Conservation (phyloP, 2,888 invertebrate genomes). For the Stenotaenia linearis region DNA sequence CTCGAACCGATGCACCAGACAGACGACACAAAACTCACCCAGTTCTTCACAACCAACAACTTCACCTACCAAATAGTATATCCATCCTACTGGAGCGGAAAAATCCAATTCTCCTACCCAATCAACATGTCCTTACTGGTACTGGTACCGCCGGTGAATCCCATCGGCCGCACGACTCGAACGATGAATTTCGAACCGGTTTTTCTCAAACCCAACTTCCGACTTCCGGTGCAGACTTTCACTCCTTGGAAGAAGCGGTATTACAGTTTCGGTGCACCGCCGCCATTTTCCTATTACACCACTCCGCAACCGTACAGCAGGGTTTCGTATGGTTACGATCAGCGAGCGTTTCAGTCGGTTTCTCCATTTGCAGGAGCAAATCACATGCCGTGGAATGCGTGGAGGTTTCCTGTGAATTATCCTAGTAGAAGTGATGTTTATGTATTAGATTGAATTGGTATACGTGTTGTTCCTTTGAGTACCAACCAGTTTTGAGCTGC, state of each 20-base stretch:
- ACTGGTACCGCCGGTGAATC: not conserved
- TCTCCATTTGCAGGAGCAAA: not conserved
- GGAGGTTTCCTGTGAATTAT: not conserved
- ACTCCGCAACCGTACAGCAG: not conserved
- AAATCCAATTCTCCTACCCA: not conserved
- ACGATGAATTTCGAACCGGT: not conserved
- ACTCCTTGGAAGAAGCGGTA: not conserved
- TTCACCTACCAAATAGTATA: conserved; percentile 24
- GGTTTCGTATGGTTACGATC: not conserved
- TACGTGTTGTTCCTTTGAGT: too few species aligned
- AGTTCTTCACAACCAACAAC: not conserved
- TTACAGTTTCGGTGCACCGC: not conserved
- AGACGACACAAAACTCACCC: not conserved
- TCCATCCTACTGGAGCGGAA: conserved; percentile 5
- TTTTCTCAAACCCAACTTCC: not conserved
- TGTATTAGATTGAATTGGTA: not conserved
- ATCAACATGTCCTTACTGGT: not conserved
- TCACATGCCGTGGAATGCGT: not conserved
- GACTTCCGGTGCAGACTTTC: not conserved
- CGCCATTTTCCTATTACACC: not conserved
- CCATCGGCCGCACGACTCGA: not conserved
- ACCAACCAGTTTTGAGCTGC: too few species aligned
- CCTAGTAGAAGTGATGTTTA: not conserved
- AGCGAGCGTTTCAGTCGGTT: not conserved
- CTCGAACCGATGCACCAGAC: not conserved